Conservation (phyloP, 2,797 vertebrate genomes). For the Coluber constrictor region DNA sequence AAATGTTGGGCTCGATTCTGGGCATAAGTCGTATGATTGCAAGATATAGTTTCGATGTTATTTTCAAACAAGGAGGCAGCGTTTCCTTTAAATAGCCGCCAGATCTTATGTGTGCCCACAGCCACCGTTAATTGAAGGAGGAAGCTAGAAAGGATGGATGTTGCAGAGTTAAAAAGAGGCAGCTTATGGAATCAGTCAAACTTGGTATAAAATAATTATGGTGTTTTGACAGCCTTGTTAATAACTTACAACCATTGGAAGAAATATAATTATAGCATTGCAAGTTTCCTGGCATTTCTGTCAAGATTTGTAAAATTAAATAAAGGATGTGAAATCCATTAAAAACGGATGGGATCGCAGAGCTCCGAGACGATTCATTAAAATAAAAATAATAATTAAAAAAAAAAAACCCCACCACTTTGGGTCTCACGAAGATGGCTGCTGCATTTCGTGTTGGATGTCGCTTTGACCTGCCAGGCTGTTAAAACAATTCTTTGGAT, state of each 20-base stretch:
- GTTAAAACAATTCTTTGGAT: not conserved
- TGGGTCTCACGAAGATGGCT: constrained; percentile 11
- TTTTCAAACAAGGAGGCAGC: not conserved
- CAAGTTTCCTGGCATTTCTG: constrained; percentile 61
- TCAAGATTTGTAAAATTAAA: constrained; percentile 61
- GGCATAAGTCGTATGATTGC: not conserved
- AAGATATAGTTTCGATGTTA: constrained; percentile 12
- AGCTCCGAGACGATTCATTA: constrained; percentile 56
- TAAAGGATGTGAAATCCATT: constrained; percentile 62
- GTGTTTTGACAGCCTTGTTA: constrained; percentile 68
- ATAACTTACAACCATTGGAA: constrained; percentile 61
- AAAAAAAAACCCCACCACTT: not conserved
- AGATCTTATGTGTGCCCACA: not conserved
- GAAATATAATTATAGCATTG: constrained; percentile 39
- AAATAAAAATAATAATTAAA: constrained; percentile 31
- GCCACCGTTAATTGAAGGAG: not conserved
- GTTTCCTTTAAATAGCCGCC: constrained; percentile 25
- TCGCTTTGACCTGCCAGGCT: not conserved
- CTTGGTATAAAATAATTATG: constrained; percentile 64
- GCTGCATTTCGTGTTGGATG: constrained; percentile 13
- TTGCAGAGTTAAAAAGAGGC: constrained; percentile 32
- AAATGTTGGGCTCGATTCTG: not conserved
- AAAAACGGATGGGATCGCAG: constrained; percentile 45
- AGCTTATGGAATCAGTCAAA: constrained; percentile 62
- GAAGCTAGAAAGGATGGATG: not conserved